Evolutionary conservation across 2,113 vertebrate genomes (phyloP), one percentile per base, ranked within the genome.

Genomic region (Echinops telfairi): DNA sequence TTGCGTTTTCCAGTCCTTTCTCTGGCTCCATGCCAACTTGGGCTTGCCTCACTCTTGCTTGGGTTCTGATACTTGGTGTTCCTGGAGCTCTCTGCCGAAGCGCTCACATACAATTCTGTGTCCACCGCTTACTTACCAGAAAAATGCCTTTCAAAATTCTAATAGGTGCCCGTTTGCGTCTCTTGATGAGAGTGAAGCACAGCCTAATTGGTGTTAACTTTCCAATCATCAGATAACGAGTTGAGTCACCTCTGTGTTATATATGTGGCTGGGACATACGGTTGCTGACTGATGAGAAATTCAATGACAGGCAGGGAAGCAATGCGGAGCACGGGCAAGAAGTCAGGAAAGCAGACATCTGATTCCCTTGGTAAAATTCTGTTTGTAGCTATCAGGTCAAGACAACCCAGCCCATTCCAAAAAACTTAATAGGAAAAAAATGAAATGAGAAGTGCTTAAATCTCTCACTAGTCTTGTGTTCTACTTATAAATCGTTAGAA

Each of bases 221-320:
- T 95, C 95, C 38, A 8, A 90, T 95, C 62, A 94, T 94, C 96
- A 94, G 94, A 95, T 96, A 96, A 90, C 2, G 60, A 94, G 80
- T 8, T 87, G 91, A 96, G 91, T 96, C 92, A 94, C 79, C 36
- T 88, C 87, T 95, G n/a, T 92, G 88, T 88, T 87, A 82, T 68
- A 82, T 68, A 9, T 71, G 57, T 82, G 68, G 66, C 93, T 86
- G 76, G 75, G 75, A 87, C 70, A 86, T 79, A 38, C 79, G 93
- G 88, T 87, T 96, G 96, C 95, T 94, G 92, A 95, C 88, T 90
- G 81, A 94, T 60, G 79, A 89, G 88, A 95, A 92, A 95, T 95
- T 93, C 90, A 93, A 16, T 83, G 70, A 89, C 86, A 83, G 87
- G 38, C 79, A 90, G 57, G 82, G 81, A 93, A 85, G 83, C 27